These are phyloP conservation scores for Blennius ocellaris DNA, from an alignment of 2,113 vertebrate species.

Conservation along the genomic window DNA sequence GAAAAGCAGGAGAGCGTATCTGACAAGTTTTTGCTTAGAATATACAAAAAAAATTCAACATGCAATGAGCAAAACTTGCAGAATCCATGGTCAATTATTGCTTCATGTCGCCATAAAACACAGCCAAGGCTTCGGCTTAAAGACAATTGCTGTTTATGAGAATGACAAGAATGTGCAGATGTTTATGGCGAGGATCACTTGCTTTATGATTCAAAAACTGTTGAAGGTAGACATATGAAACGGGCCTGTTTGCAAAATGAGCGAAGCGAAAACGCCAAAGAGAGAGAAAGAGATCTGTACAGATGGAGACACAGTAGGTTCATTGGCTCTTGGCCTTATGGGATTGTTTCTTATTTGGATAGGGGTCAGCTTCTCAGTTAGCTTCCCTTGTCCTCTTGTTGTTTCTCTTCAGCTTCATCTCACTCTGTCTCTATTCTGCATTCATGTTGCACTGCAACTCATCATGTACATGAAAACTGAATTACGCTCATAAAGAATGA, in stretches of 20 bases:
- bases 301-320: constrained; percentile 84
- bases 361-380: constrained; percentile 72
- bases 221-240: constrained; percentile 36
- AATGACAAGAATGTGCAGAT: constrained; percentile 12
- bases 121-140: background rate
- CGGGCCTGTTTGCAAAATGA: constrained; percentile 9
- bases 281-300: constrained; percentile 59
- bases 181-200: constrained; percentile 29
- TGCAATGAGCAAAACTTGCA: background rate
- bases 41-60: background rate
- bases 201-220: constrained; percentile 35
- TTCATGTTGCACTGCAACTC: constrained; percentile 20
- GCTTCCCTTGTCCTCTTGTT: constrained; percentile 55
- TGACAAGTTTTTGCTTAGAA: background rate
- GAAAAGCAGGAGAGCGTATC: constrained; percentile 22
- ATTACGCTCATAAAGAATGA: background rate
- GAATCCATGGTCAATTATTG: background rate
- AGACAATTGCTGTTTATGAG: constrained; percentile 17
- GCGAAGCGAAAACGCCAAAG: constrained; percentile 12
- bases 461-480: background rate
- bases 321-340: constrained; percentile 76
- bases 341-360: constrained; percentile 79
- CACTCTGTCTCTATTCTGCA: constrained; percentile 23
- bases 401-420: constrained; percentile 49
- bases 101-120: constrained; percentile 38